Evolutionary conservation across 37 sponge, comb jelly and placozoan species (phyloP), one percentile per base, ranked within the genome.

Genomic region (Chondrilla cf. caribensis): DNA sequence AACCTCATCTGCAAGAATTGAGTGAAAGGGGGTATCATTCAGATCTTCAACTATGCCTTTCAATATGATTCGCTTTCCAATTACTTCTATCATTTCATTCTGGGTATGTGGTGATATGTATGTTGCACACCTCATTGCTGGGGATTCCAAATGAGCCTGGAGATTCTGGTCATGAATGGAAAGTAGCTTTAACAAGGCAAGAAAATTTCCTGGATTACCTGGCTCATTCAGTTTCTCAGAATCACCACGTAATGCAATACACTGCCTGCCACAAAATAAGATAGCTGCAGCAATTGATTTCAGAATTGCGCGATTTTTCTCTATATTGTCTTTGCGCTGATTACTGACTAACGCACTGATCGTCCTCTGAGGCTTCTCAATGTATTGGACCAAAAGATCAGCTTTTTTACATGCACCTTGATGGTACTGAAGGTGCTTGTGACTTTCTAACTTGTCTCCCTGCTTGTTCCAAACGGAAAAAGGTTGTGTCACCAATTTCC

Each of bases 11-110:
- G 79, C 70, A 47, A 47, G 31, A 54, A 82, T 75, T 31, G 64
- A 60, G 58, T 81, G 82, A 73, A 67, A 86, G 17, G 73, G 37
- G 47, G 78, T 24, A 37, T n/a, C 31, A 24, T 77, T 77, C 57
- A 43, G 18, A 14, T 77, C 54, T 43, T 24, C 57, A 40, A 87
- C 57, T 65, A 87, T 66, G 42, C 51, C 36, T 31, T 47, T 57
- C 66, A 77, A 81, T 40, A 88, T 88, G 24, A 81, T 55, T 22
- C 62, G 3, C 31, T 81, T 82, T 19, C 90, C 90, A 66, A 89
- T 85, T 9, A 84, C 68, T 57, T 81, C 85, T 32, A 87, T 47
- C 51, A 47, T 47, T 47, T 47, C 51, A 47, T 87, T 87, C 54
- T 87, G 88, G 38, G 82, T 88, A 54, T 57, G 39, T 81, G 77